Percentiles rank a stretch among this genome's conserved stretches.
phyloP scores from a whole-genome alignment of 2,113 vertebrate genomes.

The Python bivittatus region DNA sequence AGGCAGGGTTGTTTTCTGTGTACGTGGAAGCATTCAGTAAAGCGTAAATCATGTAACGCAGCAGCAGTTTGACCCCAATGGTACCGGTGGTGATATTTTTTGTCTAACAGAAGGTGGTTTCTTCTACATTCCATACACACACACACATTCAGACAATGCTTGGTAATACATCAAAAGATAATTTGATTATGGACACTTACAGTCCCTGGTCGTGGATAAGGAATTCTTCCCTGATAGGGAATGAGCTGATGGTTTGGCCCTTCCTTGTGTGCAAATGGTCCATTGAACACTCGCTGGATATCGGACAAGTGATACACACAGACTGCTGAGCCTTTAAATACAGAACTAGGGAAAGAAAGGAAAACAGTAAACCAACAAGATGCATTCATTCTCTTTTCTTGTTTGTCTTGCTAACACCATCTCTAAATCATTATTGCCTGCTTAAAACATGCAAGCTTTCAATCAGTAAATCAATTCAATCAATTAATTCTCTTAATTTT shows the following conservation, averaged over 20 bases:
- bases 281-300: constrained; percentile 97
- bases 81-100: no score
- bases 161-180: not conserved
- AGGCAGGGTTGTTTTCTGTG: not conserved
- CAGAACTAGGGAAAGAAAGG: constrained; percentile 80
- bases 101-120: not conserved
- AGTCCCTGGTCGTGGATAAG: constrained; percentile 93
- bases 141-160: not conserved
- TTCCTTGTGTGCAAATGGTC: constrained; percentile 96
- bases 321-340: constrained; percentile 97
- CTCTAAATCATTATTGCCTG: not conserved
- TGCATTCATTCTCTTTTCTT: not conserved
- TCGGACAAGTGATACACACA: constrained; percentile 96
- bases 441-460: not conserved
- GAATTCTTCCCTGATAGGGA: constrained; percentile 95
- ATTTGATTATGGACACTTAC: constrained; percentile 76
- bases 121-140: not conserved
- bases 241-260: constrained; percentile 95
- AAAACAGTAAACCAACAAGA: not conserved
- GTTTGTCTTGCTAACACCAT: not conserved
- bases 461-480: no score
- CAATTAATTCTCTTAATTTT: not conserved
- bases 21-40: not conserved
- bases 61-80: not conserved
- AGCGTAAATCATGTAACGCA: not conserved